Evolutionary conservation across 2,113 vertebrate species (phyloP).

Genomic region (Rhynchomys soricoides): DNA sequence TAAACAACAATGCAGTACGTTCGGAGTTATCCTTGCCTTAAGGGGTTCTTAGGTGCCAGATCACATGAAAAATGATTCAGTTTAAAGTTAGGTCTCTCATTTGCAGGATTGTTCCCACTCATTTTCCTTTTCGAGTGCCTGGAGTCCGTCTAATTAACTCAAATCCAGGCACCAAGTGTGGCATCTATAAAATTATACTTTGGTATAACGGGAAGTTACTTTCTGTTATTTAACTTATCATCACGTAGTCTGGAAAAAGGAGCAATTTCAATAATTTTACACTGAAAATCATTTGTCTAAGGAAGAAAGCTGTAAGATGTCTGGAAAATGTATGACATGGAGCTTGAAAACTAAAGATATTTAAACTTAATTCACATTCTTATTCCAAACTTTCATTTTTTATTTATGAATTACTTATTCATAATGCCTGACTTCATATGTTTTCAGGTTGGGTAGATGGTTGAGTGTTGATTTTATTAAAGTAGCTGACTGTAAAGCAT

Average conservation of each 20-base stretch:
- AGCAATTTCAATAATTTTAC: background rate
- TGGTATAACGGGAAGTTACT: background rate
- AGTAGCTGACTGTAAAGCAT: background rate
- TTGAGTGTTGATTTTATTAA: background rate
- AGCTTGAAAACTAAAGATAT: background rate
- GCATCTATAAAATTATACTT: background rate
- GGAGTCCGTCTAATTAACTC: background rate
- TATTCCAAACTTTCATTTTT: background rate
- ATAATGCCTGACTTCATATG: background rate
- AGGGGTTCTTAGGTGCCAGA: background rate
- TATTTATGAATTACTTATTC: background rate
- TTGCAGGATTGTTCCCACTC: background rate
- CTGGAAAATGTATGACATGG: background rate
- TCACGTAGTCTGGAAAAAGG: background rate
- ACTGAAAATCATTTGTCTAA: background rate
- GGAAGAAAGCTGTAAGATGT: background rate
- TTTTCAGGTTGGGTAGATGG: background rate
- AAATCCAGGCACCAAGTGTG: background rate
- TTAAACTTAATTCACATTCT: background rate
- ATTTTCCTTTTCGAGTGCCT: accelerated
- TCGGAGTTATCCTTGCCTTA: background rate
- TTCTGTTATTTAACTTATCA: background rate
- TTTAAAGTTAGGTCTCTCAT: background rate
- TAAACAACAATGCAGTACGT: background rate
- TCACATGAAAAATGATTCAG: background rate